A percentile compares a stretch with the other conserved stretches of the same genome.
phyloP scores from a whole-genome alignment of 2,797 vertebrate genomes.

The Molossus molossus region DNA sequence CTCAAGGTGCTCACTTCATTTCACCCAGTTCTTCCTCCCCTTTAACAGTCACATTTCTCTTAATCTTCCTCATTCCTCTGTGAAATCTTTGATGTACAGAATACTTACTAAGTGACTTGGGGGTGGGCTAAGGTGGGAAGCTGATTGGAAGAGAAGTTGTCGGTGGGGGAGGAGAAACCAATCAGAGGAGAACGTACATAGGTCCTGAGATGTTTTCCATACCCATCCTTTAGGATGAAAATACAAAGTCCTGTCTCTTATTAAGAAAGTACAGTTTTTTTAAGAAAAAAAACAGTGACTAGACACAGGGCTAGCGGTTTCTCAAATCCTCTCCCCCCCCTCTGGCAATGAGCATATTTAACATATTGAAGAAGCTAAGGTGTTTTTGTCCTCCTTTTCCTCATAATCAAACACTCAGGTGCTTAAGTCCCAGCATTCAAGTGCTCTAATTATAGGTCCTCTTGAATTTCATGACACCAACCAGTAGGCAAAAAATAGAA shows the following conservation, averaged over 20 bases:
- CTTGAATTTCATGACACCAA: conserved; percentile 46
- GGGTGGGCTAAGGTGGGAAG: not conserved
- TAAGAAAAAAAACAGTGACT: not conserved
- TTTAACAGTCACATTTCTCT: conserved; percentile 35
- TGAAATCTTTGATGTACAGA: not conserved
- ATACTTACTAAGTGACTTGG: not conserved
- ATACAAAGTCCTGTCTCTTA: not conserved
- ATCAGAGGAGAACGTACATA: not conserved
- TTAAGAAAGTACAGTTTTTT: not conserved
- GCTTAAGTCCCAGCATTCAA: not conserved
- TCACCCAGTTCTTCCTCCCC: not conserved
- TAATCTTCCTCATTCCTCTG: not conserved
- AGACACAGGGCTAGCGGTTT: not conserved
- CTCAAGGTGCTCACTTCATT: conserved; percentile 27
- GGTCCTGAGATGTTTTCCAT: not conserved
- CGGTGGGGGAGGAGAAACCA: not conserved
- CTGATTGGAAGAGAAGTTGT: not conserved
- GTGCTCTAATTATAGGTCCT: conserved; percentile 31
- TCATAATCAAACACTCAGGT: not conserved
- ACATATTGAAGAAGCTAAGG: not conserved
- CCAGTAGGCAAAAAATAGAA: conserved; percentile 49
- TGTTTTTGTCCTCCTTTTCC: not conserved
- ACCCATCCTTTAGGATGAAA: not conserved
- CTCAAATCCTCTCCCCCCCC: not conserved
- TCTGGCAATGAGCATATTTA: not conserved